Evolutionary conservation across 2,888 invertebrate genomes (phyloP).

Genomic region (Pyrochroa serraticornis): DNA sequence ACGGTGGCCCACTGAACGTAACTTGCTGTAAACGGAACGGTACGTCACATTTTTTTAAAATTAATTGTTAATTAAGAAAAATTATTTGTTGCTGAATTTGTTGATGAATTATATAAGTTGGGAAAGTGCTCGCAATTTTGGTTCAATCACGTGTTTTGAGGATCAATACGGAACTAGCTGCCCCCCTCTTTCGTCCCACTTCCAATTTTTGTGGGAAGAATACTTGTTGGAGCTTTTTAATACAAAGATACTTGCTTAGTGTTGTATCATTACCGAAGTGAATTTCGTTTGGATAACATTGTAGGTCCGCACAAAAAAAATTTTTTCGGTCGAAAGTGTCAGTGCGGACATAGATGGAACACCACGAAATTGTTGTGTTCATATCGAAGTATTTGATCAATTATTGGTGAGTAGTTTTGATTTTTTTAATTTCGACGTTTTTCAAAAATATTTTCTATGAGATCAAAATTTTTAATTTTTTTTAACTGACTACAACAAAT

Average conservation of each 20-base stretch:
- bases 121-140: no score
- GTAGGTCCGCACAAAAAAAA: background rate
- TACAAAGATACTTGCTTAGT: constrained; percentile 13
- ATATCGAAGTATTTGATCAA: constrained; percentile 37
- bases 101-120: no score
- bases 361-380: constrained; percentile 39
- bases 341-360: constrained; percentile 38
- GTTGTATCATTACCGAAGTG: constrained; percentile 13
- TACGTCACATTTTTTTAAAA: no score
- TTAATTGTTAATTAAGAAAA: no score
- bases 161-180: background rate
- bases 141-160: no score
- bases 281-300: constrained; percentile 4
- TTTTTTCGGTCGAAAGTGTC: background rate
- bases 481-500: no score
- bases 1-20: no score
- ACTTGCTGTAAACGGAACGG: no score
- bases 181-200: background rate
- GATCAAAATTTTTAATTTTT: background rate
- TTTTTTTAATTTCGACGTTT: background rate
- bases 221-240: background rate
- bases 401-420: constrained; percentile 25
- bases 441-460: background rate
- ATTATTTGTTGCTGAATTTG: no score
- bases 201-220: background rate